Conservation (phyloP, 2,888 invertebrate genomes). For the Mythimna loreyi region DNA sequence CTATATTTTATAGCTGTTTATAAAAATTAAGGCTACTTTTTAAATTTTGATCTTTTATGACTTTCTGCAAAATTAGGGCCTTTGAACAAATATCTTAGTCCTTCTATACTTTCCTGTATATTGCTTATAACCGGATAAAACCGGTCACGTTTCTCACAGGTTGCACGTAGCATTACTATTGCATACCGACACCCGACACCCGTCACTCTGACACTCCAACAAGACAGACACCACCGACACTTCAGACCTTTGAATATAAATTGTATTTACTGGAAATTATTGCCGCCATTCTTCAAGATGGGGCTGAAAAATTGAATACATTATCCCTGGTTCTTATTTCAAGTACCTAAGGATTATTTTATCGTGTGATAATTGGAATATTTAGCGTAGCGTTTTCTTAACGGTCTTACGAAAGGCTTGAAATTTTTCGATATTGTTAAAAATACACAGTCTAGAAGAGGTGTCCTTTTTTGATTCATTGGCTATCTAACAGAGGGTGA, state of each 20-base stretch:
- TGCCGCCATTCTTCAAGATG: slow-evolving; percentile 9
- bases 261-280: slow-evolving; percentile 47
- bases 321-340: neutral
- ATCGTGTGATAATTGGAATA: neutral
- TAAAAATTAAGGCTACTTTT: neutral
- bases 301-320: neutral
- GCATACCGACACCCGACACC: slow-evolving; percentile 43
- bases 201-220: slow-evolving; percentile 21
- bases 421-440: neutral
- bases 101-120: slow-evolving; percentile 1
- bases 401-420: neutral
- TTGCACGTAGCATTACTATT: slow-evolving; percentile 50
- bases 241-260: slow-evolving; percentile 43
- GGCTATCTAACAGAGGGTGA: neutral
- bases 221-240: slow-evolving; percentile 25
- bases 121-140: slow-evolving; percentile 46
- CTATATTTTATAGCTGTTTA: no score
- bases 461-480: no score
- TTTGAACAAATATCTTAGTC: neutral
- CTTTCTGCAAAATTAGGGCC: neutral
- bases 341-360: neutral
- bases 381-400: neutral
- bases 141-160: slow-evolving; percentile 50
- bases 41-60: neutral
- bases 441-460: no score